Conservation (phyloP, 2,797 vertebrate species). For the Pipistrellus pygmaeus region DNA sequence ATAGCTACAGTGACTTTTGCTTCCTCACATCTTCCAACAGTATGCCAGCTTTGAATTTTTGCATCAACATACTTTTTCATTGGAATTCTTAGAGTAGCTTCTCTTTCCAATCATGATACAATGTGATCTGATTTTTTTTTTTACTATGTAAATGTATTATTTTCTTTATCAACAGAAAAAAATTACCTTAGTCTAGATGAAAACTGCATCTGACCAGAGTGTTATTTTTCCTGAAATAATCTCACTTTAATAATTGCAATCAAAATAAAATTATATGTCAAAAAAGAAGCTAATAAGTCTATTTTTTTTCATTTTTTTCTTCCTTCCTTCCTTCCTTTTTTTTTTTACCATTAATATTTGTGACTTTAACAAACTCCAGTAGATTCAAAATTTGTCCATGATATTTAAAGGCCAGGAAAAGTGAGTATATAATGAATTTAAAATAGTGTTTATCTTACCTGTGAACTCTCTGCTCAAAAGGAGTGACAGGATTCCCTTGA, state of each 20-base stretch:
- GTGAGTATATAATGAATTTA: conserved; percentile 20
- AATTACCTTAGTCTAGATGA: neutral
- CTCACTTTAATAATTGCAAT: neutral
- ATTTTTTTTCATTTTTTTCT: neutral
- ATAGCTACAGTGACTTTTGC: neutral
- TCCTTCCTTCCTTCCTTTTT: neutral
- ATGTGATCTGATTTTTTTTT: neutral
- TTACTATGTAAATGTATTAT: neutral
- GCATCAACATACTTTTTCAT: neutral
- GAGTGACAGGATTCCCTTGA: neutral
- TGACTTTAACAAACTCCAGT: neutral
- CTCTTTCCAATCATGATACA: neutral
- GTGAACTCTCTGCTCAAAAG: neutral
- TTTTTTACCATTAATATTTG: neutral
- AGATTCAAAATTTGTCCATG: neutral
- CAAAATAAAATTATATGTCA: conserved; percentile 10
- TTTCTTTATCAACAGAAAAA: conserved; percentile 50
- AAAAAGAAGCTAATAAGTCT: neutral
- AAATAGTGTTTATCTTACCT: conserved; percentile 15
- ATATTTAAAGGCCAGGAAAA: neutral
- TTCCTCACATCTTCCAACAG: neutral
- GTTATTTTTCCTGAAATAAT: neutral
- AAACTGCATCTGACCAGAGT: neutral
- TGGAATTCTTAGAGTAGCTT: neutral
- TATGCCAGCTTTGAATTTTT: neutral